A percentile compares a stretch with the other conserved stretches of the same genome.
These are phyloP conservation scores for Zaprionus davidi DNA, from an alignment of 1,140 invertebrate genomes.

Conservation along the genomic window DNA sequence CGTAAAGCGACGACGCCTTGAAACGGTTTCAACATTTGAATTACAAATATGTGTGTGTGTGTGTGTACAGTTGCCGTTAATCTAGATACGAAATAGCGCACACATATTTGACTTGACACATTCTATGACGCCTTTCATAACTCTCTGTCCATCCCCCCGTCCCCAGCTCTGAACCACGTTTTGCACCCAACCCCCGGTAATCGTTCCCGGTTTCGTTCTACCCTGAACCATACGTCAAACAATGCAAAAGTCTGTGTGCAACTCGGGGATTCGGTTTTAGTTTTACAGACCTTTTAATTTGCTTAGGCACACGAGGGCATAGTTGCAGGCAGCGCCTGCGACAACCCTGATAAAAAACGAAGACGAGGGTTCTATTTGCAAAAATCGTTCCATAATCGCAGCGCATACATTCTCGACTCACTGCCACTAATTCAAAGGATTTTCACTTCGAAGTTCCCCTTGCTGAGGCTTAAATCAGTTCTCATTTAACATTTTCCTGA, in stretches of 20 bases:
- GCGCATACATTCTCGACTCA: not conserved
- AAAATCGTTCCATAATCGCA: not conserved
- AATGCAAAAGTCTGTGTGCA: slow-evolving; percentile 46
- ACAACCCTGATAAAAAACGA: not conserved
- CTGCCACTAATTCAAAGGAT: slow-evolving; percentile 3
- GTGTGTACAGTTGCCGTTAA: slow-evolving; percentile 51
- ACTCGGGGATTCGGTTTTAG: slow-evolving; percentile 39
- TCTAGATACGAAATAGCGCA: slow-evolving; percentile 49
- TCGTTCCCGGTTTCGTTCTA: slow-evolving; percentile 1
- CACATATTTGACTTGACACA: slow-evolving; percentile 53
- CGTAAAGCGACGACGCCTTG: slow-evolving; percentile 33
- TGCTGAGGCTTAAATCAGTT: not conserved
- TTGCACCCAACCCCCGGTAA: slow-evolving; percentile 6
- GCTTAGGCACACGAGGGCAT: slow-evolving; percentile 21
- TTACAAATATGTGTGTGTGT: slow-evolving; percentile 53
- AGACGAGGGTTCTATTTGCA: slow-evolving; percentile 2
- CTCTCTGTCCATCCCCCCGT: not conserved
- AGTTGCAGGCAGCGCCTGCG: not conserved
- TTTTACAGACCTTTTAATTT: slow-evolving; percentile 51
- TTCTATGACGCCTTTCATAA: slow-evolving; percentile 57
- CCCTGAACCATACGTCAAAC: slow-evolving; percentile 22
- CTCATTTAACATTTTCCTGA: not conserved
- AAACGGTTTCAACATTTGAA: slow-evolving; percentile 62
- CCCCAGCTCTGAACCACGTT: not conserved
- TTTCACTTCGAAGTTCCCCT: not conserved